Evolutionary conservation across 2,888 invertebrate genomes (phyloP), one percentile per base, ranked within the genome.

Genomic region (Lutraria lutraria): DNA sequence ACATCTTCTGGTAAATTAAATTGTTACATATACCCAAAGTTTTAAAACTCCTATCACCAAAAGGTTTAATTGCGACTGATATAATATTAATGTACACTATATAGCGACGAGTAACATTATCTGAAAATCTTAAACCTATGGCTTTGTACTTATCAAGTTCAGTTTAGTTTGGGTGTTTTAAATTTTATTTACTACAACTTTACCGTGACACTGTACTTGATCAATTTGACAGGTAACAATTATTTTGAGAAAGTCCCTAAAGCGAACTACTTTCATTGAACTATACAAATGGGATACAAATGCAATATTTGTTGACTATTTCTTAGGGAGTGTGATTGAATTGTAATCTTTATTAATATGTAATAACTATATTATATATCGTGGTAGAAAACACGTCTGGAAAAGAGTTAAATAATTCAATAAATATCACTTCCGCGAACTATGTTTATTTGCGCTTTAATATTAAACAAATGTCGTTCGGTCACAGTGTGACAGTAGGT

Each of bases 381-480:
- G 0, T n/a, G 3, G 25, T 25, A 13, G 25, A 21, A 68, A 68
- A 25, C 10, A 25, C n/a, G 12, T 25, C 25, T n/a, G n/a, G 8
- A 25, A 16, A 56, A 25, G n/a, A 8, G 25, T 8, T 12, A 68
- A 10, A 68, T 68, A 68, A 25, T 68, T 25, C 25, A 68, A 68
- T 25, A 68, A 25, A 60, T 25, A 43, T 83, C 25, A 76, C 53
- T 84, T 84, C 84, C 81, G 56, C 43, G 79, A 43, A 56, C 54
- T 60, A 31, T 52, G 43, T 80, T 63, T 29, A 79, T 31, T 80
- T 56, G 80, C 60, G 12, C 34, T 79, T 79, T 13, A n/a, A 56
- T 85, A 15, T 34, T 80, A 88, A 88, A 84, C 89, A 83, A 72
- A 12, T 68, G 89, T 80, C 16, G 85, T 89, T 81, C 87, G 87